phyloP scores from a whole-genome alignment of 2,797 vertebrate species.

The Oreonectes daqikongensis region DNA sequence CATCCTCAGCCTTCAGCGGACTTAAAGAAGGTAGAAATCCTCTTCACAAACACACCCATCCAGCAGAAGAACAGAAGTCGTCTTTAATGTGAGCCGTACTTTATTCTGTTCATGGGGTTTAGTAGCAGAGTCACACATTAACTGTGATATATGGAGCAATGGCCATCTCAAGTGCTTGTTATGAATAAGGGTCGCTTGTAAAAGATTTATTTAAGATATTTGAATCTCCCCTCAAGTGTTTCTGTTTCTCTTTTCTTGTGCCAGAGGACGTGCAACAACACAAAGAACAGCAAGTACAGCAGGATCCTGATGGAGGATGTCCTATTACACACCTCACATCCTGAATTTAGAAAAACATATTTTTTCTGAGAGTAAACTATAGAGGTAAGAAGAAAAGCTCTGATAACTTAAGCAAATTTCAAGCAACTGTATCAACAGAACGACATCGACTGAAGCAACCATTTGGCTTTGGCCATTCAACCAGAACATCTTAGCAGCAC shows the following conservation, averaged over 20 bases:
- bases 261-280: constrained; percentile 35
- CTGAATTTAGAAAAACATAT: constrained; percentile 1
- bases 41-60: constrained; percentile 34
- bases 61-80: too few relatives aligned
- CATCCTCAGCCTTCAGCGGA: constrained; percentile 51
- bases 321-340: constrained; percentile 60
- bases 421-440: too few relatives aligned
- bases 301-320: constrained; percentile 66
- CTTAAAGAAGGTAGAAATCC: constrained; percentile 46
- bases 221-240: constrained; percentile 37
- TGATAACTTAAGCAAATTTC: too few relatives aligned
- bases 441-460: too few relatives aligned
- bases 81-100: constrained; percentile 12
- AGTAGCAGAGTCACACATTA: constrained; percentile 7
- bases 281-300: constrained; percentile 22
- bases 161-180: constrained; percentile 10
- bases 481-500: too few relatives aligned
- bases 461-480: too few relatives aligned
- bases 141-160: constrained; percentile 27
- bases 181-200: constrained; percentile 38
- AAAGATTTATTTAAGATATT: constrained; percentile 52
- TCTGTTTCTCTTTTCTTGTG: constrained; percentile 39
- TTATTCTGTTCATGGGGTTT: constrained; percentile 24
- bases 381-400: background rate
- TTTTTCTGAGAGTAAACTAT: background rate